Evolutionary conservation across 92 coral and sea anemone genomes (phyloP), one percentile per base, ranked within the genome.

Genomic region (Scolanthus callimorphus): DNA sequence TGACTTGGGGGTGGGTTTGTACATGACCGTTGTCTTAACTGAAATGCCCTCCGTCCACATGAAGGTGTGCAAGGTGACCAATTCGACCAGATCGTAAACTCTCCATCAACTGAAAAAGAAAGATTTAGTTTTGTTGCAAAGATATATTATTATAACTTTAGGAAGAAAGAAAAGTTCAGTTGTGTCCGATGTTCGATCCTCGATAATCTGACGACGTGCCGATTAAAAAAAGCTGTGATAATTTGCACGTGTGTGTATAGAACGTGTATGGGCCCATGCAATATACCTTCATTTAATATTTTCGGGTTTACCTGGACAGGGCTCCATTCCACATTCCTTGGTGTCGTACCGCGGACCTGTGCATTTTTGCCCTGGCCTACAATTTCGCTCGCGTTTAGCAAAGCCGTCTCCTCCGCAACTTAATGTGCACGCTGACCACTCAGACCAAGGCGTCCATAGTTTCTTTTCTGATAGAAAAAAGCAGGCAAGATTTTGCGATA

Each of bases 61-160:
- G 86, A 48, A 13, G 82, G 79, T 15, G 89, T 63, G 51, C 89
- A 86, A 28, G 67, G 71, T 31, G 89, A 86, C 95, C 95, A 86
- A 3, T 50, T 25, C 6, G 88, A 59, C 95, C 95, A 86, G 2
- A 49, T 27, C 1, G 95, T 69, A 37, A 52, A 69, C 20, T 70
- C 82, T 8, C 86, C 95, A 31, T 81, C 59, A 8, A 86, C 95
- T 86, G 48, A n/a, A 55, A 53, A 54, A 45, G 21, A 11, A 34
- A 6, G n/a, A n/a, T n/a, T n/a, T n/a, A n/a, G n/a, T n/a, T n/a
- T n/a, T n/a, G n/a, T n/a, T n/a, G n/a, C n/a, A n/a, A n/a, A n/a
- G n/a, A n/a, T n/a, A n/a, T n/a, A n/a, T n/a, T n/a, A n/a, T n/a
- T n/a, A n/a, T n/a, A n/a, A n/a, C n/a, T n/a, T n/a, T n/a, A n/a